Evolutionary conservation across 2,113 vertebrate genomes (phyloP).

Genomic region (Edolisoma coerulescens): DNA sequence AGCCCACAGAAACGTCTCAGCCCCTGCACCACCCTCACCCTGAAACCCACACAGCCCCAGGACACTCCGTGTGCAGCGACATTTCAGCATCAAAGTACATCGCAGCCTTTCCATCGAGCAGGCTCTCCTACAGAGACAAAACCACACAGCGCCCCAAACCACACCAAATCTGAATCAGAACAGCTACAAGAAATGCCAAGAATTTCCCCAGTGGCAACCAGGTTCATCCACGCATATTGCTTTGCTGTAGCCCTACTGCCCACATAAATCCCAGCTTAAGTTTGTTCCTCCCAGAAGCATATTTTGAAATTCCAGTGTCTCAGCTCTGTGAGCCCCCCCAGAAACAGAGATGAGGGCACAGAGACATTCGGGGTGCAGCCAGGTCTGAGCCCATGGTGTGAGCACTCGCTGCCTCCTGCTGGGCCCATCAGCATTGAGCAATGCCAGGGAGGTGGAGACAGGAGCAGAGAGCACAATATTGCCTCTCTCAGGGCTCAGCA

Average conservation of each 20-base stretch:
- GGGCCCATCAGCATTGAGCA: not conserved
- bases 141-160: not conserved
- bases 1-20: not conserved
- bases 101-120: accelerated
- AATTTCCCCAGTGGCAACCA: not conserved
- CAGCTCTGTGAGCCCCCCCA: not conserved
- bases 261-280: not conserved
- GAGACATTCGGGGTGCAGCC: not conserved
- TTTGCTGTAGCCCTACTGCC: not conserved
- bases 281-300: not conserved
- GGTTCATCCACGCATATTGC: not conserved
- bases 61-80: accelerated
- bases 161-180: not conserved
- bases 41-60: not conserved
- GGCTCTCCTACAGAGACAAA: not conserved
- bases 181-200: not conserved
- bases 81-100: not conserved
- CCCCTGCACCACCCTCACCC: not conserved
- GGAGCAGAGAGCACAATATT: accelerated
- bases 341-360: not conserved
- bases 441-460: not conserved
- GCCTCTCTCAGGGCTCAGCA: not conserved
- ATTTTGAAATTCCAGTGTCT: not conserved
- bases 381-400: not conserved
- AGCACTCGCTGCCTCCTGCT: not conserved